These are phyloP conservation scores for Desmodus rotundus DNA, from an alignment of 2,113 vertebrate genomes.

Conservation along the genomic window DNA sequence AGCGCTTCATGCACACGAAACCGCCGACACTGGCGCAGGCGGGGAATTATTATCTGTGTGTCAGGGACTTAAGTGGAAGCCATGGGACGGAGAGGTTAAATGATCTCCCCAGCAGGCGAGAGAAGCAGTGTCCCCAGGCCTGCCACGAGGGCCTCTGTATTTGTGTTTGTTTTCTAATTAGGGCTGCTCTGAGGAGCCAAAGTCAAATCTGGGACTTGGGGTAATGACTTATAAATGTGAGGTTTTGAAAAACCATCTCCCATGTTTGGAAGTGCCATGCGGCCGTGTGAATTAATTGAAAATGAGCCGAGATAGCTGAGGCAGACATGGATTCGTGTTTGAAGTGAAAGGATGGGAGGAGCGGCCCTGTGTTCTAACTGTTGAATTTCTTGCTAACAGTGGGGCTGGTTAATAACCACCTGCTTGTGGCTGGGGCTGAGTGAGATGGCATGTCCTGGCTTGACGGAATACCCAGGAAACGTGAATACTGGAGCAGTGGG, in stretches of 20 bases:
- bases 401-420: constrained; percentile 20
- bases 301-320: not conserved
- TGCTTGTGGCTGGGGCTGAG: not conserved
- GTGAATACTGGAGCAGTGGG: fast-evolving
- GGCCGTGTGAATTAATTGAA: constrained; percentile 21
- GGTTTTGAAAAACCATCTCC: not conserved
- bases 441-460: not conserved
- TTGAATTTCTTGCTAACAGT: constrained; percentile 41
- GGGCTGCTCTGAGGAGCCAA: not conserved
- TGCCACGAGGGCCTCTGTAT: not conserved
- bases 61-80: not conserved
- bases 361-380: constrained; percentile 41
- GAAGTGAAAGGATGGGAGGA: constrained; percentile 30
- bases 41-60: not conserved
- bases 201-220: constrained; percentile 36
- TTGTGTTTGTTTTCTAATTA: constrained; percentile 33
- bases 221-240: not conserved
- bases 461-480: not conserved
- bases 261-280: constrained; percentile 30
- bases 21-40: not conserved
- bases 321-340: not conserved
- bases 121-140: not conserved
- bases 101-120: not conserved
- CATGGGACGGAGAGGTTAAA: not conserved
- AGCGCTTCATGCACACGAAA: not conserved